Percentiles rank a stretch among this genome's conserved stretches.
Conservation (phyloP, 1,140 invertebrate species). For the Nasonia longicornis region DNA sequence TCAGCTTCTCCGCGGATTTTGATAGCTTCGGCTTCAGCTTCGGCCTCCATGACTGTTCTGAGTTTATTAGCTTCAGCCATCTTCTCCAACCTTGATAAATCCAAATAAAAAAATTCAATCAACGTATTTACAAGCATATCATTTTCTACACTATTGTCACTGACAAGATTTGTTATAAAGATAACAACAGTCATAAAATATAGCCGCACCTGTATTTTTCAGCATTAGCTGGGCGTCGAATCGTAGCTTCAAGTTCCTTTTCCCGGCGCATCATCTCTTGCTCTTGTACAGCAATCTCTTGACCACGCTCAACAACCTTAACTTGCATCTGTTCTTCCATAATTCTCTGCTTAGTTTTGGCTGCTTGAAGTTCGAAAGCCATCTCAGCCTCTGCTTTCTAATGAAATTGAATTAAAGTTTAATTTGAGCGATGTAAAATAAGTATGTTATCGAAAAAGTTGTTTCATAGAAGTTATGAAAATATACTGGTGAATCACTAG, state of each 20-base stretch:
- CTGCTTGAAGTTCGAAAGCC: conserved; percentile 94
- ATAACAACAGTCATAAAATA: background rate
- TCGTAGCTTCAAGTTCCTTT: conserved; percentile 89
- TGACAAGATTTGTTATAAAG: background rate
- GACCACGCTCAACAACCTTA: conserved; percentile 90
- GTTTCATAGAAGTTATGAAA: too few relatives aligned
- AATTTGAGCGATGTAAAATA: background rate
- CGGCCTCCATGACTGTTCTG: conserved; percentile 89
- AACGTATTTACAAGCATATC: background rate
- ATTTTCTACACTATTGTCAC: too few relatives aligned
- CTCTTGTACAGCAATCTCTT: conserved; percentile 92
- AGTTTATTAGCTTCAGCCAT: conserved; percentile 91
- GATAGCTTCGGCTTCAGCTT: conserved; percentile 93
- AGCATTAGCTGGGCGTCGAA: conserved; percentile 92
- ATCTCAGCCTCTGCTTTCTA: conserved; percentile 93
- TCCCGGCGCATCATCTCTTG: conserved; percentile 89
- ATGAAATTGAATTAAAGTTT: conserved; percentile 35
- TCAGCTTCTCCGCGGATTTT: conserved; percentile 86
- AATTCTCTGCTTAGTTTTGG: conserved; percentile 95
- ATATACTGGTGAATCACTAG: too few relatives aligned
- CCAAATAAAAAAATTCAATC: conserved; percentile 44
- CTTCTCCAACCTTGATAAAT: conserved; percentile 81
- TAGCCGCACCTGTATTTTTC: conserved; percentile 82
- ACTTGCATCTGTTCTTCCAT: conserved; percentile 98
- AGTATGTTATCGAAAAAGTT: too few relatives aligned